These are phyloP conservation scores for Hexactinellida sp. DNA, from an alignment of 37 sponge, comb jelly and placozoan species.

Conservation along the genomic window DNA sequence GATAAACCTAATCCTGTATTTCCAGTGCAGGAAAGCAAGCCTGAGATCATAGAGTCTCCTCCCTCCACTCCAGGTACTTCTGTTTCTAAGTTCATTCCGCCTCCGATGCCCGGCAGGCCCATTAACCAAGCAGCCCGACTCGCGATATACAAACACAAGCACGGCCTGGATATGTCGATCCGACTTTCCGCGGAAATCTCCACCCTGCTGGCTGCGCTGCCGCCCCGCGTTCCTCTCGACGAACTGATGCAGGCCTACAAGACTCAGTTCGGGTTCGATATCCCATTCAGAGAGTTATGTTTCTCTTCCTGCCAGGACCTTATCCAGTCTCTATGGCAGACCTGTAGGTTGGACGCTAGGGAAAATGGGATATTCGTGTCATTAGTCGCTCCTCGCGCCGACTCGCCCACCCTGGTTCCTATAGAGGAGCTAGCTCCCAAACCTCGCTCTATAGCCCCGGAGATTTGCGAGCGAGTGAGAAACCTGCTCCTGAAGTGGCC, in stretches of 20 bases:
- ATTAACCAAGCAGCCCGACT: neutral
- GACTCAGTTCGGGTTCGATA: neutral
- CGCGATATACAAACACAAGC: neutral
- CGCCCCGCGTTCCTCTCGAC: neutral
- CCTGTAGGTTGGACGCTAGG: neutral
- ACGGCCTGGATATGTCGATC: neutral
- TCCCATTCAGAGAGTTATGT: neutral
- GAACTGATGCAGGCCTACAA: neutral
- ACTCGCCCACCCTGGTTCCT: neutral
- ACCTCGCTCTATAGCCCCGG: neutral
- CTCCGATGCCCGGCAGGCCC: neutral
- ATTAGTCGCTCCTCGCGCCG: neutral
- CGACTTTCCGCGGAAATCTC: neutral
- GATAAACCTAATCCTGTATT: no score
- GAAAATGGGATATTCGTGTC: neutral
- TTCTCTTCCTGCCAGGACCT: neutral
- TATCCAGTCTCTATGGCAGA: neutral
- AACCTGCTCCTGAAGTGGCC: slow-evolving; percentile 4
- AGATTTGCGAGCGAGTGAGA: neutral
- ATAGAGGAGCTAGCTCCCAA: neutral
- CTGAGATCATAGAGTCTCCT: neutral
- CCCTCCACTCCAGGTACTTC: slow-evolving; percentile 16
- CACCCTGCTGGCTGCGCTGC: neutral
- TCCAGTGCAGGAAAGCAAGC: neutral
- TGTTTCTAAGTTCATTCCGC: neutral